These are phyloP conservation scores for Porites evermanni DNA, from an alignment of 92 coral and sea anemone genomes.

Conservation along the genomic window DNA sequence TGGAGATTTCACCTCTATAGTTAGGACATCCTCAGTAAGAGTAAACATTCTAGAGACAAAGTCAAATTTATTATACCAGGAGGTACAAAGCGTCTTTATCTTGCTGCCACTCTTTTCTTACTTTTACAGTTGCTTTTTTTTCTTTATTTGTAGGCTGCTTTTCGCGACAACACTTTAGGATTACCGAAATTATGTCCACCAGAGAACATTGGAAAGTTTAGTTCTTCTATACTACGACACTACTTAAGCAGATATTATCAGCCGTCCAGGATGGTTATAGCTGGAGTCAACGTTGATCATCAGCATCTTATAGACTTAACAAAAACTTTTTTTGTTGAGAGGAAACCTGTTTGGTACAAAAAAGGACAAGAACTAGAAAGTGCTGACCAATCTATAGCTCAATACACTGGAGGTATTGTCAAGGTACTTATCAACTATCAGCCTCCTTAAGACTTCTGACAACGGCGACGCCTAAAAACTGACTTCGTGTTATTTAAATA, in stretches of 20 bases:
- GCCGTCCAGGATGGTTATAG: slow-evolving; percentile 95
- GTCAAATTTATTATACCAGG: too few species aligned
- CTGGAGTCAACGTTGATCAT: slow-evolving; percentile 97
- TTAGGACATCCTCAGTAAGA: too few species aligned
- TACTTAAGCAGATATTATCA: slow-evolving; percentile 82
- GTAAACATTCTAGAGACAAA: too few species aligned
- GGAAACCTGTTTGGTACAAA: slow-evolving; percentile 74
- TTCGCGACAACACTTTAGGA: slow-evolving; percentile 93
- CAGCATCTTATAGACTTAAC: slow-evolving; percentile 84
- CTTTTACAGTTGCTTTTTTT: neutral
- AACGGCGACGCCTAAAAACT: too few species aligned
- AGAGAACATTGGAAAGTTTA: slow-evolving; percentile 79
- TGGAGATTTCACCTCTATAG: too few species aligned
- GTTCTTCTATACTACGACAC: slow-evolving; percentile 57
- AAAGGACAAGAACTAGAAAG: slow-evolving; percentile 38
- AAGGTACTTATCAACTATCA: slow-evolving; percentile 47
- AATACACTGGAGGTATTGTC: slow-evolving; percentile 92
- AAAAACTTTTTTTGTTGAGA: slow-evolving; percentile 68
- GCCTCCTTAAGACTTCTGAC: too few species aligned
- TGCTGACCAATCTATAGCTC: slow-evolving; percentile 90
- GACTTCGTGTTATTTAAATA: too few species aligned
- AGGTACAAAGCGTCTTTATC: too few species aligned
- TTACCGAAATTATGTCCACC: slow-evolving; percentile 92
- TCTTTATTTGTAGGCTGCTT: slow-evolving; percentile 78
- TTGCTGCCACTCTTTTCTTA: too few species aligned